Conservation (phyloP, 1,140 invertebrate genomes). For the Sminthurides bifidus region DNA sequence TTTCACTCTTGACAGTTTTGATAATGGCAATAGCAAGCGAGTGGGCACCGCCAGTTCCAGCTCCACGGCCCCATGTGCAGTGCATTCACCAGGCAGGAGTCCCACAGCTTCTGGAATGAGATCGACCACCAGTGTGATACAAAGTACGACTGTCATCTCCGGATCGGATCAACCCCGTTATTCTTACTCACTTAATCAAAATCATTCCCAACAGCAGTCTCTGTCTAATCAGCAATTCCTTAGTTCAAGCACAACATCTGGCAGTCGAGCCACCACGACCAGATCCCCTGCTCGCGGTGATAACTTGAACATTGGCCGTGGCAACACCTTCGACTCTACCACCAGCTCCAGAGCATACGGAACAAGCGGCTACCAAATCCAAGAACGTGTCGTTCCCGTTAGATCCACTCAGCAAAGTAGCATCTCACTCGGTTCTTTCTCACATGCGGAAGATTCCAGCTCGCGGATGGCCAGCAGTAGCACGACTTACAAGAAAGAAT, state of each 20-base stretch:
- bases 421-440: conserved; percentile 27
- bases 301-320: conserved; percentile 21
- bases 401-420: conserved; percentile 24
- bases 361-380: conserved; percentile 7
- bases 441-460: not conserved
- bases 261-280: conserved; percentile 12
- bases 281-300: conserved; percentile 13
- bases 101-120: not conserved
- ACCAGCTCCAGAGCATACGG: conserved; percentile 25
- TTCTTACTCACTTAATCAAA: conserved; percentile 2
- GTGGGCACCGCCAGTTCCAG: not conserved
- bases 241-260: not conserved
- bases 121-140: too few relatives aligned
- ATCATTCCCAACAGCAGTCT: conserved; percentile 7
- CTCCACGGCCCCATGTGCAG: not conserved
- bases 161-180: conserved; percentile 9
- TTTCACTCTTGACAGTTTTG: too few relatives aligned
- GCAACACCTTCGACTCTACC: conserved; percentile 19
- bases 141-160: too few relatives aligned
- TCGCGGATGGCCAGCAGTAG: not conserved
- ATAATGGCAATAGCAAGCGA: not conserved
- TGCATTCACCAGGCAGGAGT: conserved; percentile 7
- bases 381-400: conserved; percentile 25
- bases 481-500: conserved; percentile 23
- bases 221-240: not conserved